Conservation (phyloP, 92 coral and sea anemone genomes). For the Porites rus region DNA sequence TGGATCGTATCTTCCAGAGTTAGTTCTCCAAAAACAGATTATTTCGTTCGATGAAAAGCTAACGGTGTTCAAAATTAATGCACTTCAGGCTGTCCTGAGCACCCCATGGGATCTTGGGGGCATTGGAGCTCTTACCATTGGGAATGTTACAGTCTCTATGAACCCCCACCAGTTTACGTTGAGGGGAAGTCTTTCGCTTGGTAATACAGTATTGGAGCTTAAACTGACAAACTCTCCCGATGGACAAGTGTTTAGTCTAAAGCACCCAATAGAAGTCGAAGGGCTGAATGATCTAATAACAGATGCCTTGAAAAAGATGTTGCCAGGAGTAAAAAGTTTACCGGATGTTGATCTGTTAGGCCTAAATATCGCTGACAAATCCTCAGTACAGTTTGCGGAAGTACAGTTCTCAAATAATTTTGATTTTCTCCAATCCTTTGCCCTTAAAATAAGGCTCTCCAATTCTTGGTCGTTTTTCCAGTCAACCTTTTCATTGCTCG, state of each 20-base stretch:
- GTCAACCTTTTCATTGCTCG: conserved; percentile 41
- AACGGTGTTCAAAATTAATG: conserved; percentile 24
- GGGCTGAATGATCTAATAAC: conserved; percentile 32
- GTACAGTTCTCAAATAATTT: conserved; percentile 50
- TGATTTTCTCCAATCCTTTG: conserved; percentile 23
- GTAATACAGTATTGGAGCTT: not conserved
- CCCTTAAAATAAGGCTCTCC: conserved; percentile 28
- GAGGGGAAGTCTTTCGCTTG: not conserved
- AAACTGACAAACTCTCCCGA: conserved; percentile 22
- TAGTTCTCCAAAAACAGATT: conserved; percentile 35
- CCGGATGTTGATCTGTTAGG: conserved; percentile 58
- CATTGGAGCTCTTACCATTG: conserved; percentile 35
- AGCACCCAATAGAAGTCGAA: not conserved
- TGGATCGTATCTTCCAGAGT: conserved; percentile 50
- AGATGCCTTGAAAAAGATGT: conserved; percentile 26
- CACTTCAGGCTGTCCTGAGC: conserved; percentile 22
- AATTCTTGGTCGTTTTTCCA: conserved; percentile 61
- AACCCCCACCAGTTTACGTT: not conserved
- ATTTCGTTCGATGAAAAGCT: conserved; percentile 36
- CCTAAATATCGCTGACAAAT: conserved; percentile 29
- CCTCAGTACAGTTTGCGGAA: conserved; percentile 33
- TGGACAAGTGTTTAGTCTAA: conserved; percentile 51
- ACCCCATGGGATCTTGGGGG: conserved; percentile 64
- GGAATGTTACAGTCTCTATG: conserved; percentile 29
- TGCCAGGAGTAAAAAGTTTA: conserved; percentile 20